Percentiles rank a stretch among this genome's conserved stretches.
phyloP scores from a whole-genome alignment of 2,113 vertebrate species.

The Erinaceus europaeus region DNA sequence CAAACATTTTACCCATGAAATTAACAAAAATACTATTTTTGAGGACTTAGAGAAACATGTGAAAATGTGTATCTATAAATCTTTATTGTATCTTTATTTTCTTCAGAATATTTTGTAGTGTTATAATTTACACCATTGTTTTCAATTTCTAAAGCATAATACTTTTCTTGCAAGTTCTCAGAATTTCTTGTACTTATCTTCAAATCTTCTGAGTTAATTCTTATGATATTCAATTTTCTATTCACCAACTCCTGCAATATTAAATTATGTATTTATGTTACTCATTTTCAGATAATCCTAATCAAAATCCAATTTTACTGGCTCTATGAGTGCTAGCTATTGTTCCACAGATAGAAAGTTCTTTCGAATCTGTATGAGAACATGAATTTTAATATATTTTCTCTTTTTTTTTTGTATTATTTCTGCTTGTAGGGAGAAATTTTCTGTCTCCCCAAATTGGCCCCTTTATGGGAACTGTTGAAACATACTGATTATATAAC shows the following conservation, averaged over 20 bases:
- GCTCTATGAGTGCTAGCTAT: neutral
- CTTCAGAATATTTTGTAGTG: neutral
- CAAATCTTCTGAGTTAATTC: neutral
- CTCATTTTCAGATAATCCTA: constrained; percentile 3
- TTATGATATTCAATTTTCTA: neutral
- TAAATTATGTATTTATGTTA: constrained; percentile 19
- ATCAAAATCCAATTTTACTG: constrained; percentile 21
- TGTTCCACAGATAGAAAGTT: neutral
- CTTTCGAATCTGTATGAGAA: constrained; percentile 2
- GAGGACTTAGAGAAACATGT: neutral
- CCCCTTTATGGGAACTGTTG: neutral
- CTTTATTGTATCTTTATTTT: neutral
- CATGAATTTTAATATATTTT: constrained; percentile 16
- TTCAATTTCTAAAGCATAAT: neutral
- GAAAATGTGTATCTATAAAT: neutral
- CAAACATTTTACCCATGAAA: neutral
- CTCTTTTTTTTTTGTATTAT: neutral
- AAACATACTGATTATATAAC: neutral
- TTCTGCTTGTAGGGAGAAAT: neutral
- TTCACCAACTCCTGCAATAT: neutral
- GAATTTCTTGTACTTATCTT: neutral
- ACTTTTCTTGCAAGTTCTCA: neutral
- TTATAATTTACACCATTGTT: neutral
- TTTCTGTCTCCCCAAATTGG: neutral
- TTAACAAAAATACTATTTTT: neutral